A percentile compares a stretch with the other conserved stretches of the same genome.
These are phyloP conservation scores for Rhingia rostrata DNA, from an alignment of 2,888 invertebrate species.

Conservation along the genomic window DNA sequence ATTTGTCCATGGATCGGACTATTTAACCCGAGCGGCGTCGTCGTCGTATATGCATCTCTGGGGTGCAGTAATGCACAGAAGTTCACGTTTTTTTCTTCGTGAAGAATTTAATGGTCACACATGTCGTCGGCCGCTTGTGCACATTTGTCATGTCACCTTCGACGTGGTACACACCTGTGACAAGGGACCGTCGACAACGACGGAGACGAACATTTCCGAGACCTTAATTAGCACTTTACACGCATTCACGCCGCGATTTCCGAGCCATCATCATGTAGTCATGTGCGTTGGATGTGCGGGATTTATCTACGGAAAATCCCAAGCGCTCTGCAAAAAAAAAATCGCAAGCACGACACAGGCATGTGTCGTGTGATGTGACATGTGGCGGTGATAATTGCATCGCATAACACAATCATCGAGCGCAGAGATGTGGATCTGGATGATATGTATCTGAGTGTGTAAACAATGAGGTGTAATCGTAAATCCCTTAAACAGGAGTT, in stretches of 20 bases:
- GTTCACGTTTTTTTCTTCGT: neutral
- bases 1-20: conserved; percentile 50
- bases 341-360: neutral
- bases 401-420: conserved; percentile 29
- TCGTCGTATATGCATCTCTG: conserved; percentile 47
- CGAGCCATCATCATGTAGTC: conserved; percentile 30
- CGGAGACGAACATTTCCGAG: conserved; percentile 32
- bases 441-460: conserved; percentile 1
- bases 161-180: conserved; percentile 18
- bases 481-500: conserved; percentile 19
- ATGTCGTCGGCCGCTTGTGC: conserved; percentile 13
- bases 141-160: conserved; percentile 62
- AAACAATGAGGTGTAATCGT: conserved; percentile 12
- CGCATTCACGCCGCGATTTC: conserved; percentile 55
- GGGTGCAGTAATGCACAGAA: conserved; percentile 46
- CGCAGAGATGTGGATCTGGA: conserved; percentile 18
- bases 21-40: conserved; percentile 52
- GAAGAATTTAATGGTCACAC: conserved; percentile 50
- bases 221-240: conserved; percentile 65
- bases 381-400: conserved; percentile 39
- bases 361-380: conserved; percentile 1
- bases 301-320: conserved; percentile 24
- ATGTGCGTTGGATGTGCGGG: neutral
- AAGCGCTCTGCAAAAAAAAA: neutral
- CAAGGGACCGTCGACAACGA: neutral